Base-by-base conservation (phyloP, 2,888 invertebrate species). In the Calliscelio sp. region DNA sequence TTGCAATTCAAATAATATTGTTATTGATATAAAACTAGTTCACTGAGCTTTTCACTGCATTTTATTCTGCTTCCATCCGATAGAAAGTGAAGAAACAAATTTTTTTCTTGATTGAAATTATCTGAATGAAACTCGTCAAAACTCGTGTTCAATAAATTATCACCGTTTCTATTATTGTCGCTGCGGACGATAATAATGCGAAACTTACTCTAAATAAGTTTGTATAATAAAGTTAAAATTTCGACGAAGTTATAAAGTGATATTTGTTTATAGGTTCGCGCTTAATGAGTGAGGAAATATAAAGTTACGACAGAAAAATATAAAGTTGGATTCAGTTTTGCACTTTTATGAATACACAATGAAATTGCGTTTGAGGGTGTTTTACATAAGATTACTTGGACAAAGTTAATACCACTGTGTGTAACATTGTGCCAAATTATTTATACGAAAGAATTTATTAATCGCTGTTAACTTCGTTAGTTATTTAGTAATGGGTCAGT, bases 281-380 rank as follows among this genome's bases (percentile, higher is more conserved):
- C 6, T 32, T 66, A 66, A 66, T 51, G 61, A 75, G 44, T 18
- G 38, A 28, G 53, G 8, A 38, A 65, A 53, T 55, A 18, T 28
- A 63, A 41, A 49, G 65, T 63, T 46, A 14, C 11, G 24, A 20
- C 22, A 18, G 32, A 77, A 77, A 75, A 55, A 65, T 22, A 65
- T 44, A 38, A 66, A 66, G 46, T 77, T 77, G 57, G 44, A 51
- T 53, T 57, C n/a, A 57, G 77, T 66, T 66, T 35, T 25, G 46
- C 24, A 46, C 35, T 66, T 66, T 77, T 65, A 77, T 77, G 49
- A 77, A 77, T 77, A 77, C 66, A 66, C 35, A 77, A 77, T 77
- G 77, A 77, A 66, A 57, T 46, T 32, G 57, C 28, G 74, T 57
- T 51, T 18, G 10, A 28, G 11, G 38, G 8, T 25, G 51, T 61